Evolutionary conservation across 2,888 invertebrate species (phyloP).

Genomic region (Carabus problematicus): DNA sequence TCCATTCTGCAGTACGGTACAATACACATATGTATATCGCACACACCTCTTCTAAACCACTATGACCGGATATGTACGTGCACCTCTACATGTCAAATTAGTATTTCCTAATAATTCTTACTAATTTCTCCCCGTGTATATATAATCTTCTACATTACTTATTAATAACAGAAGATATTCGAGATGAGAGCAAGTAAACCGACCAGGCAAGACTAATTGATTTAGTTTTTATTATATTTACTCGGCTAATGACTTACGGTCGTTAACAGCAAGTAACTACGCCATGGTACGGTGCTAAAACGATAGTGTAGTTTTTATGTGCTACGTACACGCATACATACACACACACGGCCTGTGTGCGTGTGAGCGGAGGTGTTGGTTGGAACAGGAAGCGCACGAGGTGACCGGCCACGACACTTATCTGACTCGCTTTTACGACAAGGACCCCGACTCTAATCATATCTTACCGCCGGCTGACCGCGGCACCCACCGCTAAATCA

Average conservation of each 20-base stretch:
- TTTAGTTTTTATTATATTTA: constrained; percentile 39
- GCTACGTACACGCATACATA: neutral
- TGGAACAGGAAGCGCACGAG: neutral
- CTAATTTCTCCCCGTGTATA: no score
- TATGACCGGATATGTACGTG: no score
- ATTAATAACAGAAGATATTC: no score
- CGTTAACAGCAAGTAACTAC: constrained; percentile 32
- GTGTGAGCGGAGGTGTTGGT: constrained; percentile 4
- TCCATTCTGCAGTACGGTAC: no score
- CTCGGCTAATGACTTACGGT: constrained; percentile 38
- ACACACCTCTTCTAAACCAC: no score
- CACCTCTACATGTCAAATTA: no score
- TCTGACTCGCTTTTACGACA: constrained; percentile 29
- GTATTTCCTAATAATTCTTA: no score
- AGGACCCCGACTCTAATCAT: constrained; percentile 41
- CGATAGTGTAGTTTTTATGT: constrained; percentile 12
- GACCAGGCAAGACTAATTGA: constrained; percentile 29
- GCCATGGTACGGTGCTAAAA: constrained; percentile 22
- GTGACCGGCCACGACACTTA: constrained; percentile 20
- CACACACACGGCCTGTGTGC: neutral
- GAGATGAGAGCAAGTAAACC: no score
- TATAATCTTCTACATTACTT: no score
- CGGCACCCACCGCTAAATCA: constrained; percentile 18
- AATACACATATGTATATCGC: no score
- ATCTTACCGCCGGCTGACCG: constrained; percentile 43